Base-by-base conservation (phyloP, 2,113 vertebrate genomes). In the Corvus cornix region DNA sequence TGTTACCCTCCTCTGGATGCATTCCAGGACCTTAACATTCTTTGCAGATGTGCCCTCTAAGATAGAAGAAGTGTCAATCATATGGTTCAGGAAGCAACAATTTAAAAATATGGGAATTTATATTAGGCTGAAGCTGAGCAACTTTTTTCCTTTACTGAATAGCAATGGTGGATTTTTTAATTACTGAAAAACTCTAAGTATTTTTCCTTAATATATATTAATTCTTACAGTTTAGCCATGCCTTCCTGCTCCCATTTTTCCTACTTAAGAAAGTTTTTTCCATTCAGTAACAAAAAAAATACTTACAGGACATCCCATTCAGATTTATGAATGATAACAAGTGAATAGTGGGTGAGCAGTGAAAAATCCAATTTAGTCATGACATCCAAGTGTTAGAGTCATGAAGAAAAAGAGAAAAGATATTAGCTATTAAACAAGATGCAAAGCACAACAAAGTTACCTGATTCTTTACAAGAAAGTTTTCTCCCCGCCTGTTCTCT, bases 31-130 rank as follows among this genome's bases (percentile, higher is more conserved):
- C 28, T 55, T 39, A 28, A 30, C 4, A 11, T 48, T 24, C 19
- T 62, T n/a, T 69, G 39, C 33, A 46, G 27, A 60, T 52, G 28
- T 69, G 6, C 15, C 15, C 23, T 33, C 73, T 69, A 8, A 44
- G 33, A 27, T 10, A 31, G 23, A 60, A 77, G 37, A 77, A 53
- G 11, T 60, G 37, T 22, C 46, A 76, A 23, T 37, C 27, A 27
- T 22, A 18, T 19, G 14, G 26, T 53, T 53, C 27, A 53, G 39
- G 5, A 87, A 39, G 4, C 0, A 0, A 39, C 28, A 8, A 24
- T 39, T 53, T 69, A 39, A 62, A 46, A 39, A 18, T 33, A 9
- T 77, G 48, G 10, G 39, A 39, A 78, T 60, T 69, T 60, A 33
- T 52, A 23, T 33, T 33, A 19, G 33, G 19, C 22, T 69, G 18